Base-by-base conservation (phyloP, 2,113 vertebrate genomes). In the Lepus americanus region DNA sequence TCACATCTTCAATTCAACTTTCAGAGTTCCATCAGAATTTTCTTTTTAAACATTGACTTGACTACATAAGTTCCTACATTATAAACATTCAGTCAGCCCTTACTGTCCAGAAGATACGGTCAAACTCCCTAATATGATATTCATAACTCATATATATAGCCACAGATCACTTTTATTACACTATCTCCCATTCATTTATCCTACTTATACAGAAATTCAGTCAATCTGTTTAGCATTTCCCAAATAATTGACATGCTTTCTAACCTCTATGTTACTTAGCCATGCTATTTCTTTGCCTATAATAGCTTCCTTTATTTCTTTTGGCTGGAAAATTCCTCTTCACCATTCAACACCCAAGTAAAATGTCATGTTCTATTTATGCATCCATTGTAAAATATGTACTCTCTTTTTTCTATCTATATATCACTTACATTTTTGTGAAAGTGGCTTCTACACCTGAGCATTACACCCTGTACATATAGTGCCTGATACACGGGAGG, bases 321-420 rank as follows among this genome's bases (percentile, higher is more conserved):
- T 63, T 72, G 20, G 20, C 11, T 92, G 39, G 19, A 91, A 92
- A 92, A 88, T 90, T 74, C 25, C 25, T 85, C 49, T 64, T 90
- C 10, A 29, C 23, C 44, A 83, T 61, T 74, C 6, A 84, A 8
- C 22, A 76, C 3, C 31, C 39, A 70, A 31, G 36, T 55, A 53
- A 90, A 90, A 69, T 85, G 44, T 44, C 59, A 81, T 4, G 9
- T 74, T 78, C 9, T 90, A 14, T 74, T 94, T 79, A 53, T 6
- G 13, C 19, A n/a, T 14, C 63, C 53, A 86, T 3, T 1, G n/a
- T 55, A 84, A 88, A 84, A 90, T 51, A 6, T 33, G 5, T 89
- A 49, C 10, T 19, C 4, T 92, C 61, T 81, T 55, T 25, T 90
- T 49, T 76, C 20, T 53, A 17, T 90, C 61, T 31, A 29, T 59